A percentile compares a stretch with the other conserved stretches of the same genome.
Conservation (phyloP, 2,797 vertebrate species). For the Pseudotriccus pelzelni region DNA sequence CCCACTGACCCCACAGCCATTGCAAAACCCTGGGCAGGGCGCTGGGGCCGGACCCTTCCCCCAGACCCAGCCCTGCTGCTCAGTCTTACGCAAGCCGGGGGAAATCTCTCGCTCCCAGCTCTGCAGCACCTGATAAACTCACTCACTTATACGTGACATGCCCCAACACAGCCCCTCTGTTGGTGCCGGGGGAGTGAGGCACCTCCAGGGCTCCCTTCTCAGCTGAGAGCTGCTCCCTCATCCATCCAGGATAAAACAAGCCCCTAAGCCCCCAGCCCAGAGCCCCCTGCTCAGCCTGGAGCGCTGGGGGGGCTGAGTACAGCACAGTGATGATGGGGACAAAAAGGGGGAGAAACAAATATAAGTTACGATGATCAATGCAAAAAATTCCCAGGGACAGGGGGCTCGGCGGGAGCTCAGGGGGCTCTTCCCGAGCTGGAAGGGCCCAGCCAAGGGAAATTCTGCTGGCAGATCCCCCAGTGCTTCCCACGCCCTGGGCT, state of each 20-base stretch:
- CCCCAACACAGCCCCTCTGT: background rate
- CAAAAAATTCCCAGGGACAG: accelerated
- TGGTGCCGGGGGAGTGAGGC: accelerated
- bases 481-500: background rate
- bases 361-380: accelerated
- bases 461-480: background rate
- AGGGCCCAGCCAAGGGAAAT: background rate
- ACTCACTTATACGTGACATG: accelerated
- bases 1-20: accelerated
- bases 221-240: background rate
- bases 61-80: accelerated
- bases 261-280: accelerated
- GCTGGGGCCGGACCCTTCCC: accelerated
- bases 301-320: accelerated
- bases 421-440: background rate
- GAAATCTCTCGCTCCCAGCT: background rate
- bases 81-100: background rate
- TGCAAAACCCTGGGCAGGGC: background rate
- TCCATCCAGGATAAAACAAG: background rate
- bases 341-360: accelerated
- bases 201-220: background rate
- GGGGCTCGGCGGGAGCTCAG: background rate
- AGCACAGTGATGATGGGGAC: accelerated
- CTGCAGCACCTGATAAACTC: background rate
- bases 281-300: accelerated